phyloP scores from a whole-genome alignment of 2,797 vertebrate genomes.

The Synaphobranchus kaupii region DNA sequence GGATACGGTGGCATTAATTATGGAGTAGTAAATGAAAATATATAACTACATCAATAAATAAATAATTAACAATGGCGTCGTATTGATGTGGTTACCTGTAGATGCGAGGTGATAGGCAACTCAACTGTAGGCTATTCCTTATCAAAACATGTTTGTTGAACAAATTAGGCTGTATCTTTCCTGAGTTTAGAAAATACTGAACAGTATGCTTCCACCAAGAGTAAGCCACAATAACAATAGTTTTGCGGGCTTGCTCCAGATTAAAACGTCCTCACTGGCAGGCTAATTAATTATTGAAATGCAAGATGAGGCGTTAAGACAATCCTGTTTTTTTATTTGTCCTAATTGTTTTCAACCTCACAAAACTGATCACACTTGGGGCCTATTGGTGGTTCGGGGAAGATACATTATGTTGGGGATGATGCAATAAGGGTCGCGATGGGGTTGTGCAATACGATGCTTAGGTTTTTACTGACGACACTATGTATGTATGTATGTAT shows the following conservation, averaged over 20 bases:
- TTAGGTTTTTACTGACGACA: too few species aligned
- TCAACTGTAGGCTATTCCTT: neutral
- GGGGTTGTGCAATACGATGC: too few species aligned
- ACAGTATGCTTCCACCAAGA: neutral
- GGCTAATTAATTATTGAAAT: neutral
- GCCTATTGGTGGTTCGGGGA: neutral
- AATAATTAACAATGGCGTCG: neutral
- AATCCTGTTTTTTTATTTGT: neutral
- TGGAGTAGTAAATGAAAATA: neutral
- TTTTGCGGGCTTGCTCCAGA: neutral
- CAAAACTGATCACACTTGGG: neutral
- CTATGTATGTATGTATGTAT: too few species aligned
- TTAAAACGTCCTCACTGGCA: neutral
- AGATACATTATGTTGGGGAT: too few species aligned
- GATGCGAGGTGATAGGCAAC: constrained; percentile 10
- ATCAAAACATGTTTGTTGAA: neutral
- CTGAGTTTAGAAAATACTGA: neutral
- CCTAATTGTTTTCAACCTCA: neutral
- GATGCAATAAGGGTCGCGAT: too few species aligned
- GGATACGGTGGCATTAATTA: neutral
- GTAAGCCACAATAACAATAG: neutral
- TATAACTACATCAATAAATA: neutral
- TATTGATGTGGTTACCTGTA: neutral
- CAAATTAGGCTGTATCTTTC: neutral
- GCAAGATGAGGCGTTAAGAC: neutral